Evolutionary conservation across 2,113 vertebrate species (phyloP), one percentile per base, ranked within the genome.

Genomic region (Phalacrocorax brasilianus): DNA sequence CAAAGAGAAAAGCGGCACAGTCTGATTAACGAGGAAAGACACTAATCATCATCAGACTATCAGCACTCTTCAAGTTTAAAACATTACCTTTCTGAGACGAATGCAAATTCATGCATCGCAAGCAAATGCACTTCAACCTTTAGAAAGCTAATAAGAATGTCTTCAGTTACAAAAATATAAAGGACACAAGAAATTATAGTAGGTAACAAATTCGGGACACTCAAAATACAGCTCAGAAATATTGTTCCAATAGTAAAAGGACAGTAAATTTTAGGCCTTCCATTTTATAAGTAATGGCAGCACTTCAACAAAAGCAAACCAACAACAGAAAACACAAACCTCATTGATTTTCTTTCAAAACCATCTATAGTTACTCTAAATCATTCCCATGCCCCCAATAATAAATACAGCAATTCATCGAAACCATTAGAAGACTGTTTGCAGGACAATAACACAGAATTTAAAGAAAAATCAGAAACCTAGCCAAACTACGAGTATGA

Each of bases 21-120:
- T 38, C 72, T 86, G 91, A 87, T 92, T 81, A 87, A 84, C 6
- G 2, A 86, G 83, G 73, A 85, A 79, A 95, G 32, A 89, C 20
- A 62, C 38, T 91, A 91, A 92, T 91, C 76, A 92, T 58, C 82
- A 93, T 93, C 71, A 93, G 67, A 79, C 78, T 77, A 94, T 56
- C 63, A 80, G 78, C 74, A 72, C 44, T 72, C 58, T 59, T 82
- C 35, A 72, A 85, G 35, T 49, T 79, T 40, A 71, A 91, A 95
- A 94, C 11, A 53, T 40, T 86, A 84, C 83, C 84, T 95, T 91
- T 91, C 35, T 1, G 0, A 85, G 32, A 93, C 0, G 0, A 85
- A 95, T 74, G 71, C 18, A 86, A 95, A 96, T 93, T 88, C 72
- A 76, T 58, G 33, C 67, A 71, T 38, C 2, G 2, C 40, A 75